phyloP scores from a whole-genome alignment of 2,888 invertebrate genomes.

The Callimorpha dominula region DNA sequence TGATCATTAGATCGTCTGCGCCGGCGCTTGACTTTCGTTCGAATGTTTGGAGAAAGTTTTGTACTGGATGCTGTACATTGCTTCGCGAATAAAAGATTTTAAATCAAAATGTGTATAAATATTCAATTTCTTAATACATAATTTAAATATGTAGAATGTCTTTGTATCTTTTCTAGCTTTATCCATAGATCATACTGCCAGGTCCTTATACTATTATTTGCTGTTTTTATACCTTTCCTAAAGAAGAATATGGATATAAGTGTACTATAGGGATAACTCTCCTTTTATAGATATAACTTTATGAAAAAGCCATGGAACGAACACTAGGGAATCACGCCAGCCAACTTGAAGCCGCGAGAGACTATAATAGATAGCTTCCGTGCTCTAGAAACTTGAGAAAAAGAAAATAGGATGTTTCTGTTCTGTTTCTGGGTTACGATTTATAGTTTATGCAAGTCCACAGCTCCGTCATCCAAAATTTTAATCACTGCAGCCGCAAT shows the following conservation, averaged over 20 bases:
- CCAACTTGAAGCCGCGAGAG: background rate
- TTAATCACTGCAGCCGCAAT: too few species aligned
- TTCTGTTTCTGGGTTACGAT: background rate
- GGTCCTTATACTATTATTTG: too few species aligned
- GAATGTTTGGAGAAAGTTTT: constrained; percentile 10
- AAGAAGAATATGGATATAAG: too few species aligned
- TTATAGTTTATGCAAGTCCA: background rate
- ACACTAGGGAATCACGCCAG: background rate
- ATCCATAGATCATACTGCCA: too few species aligned
- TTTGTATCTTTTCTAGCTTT: too few species aligned
- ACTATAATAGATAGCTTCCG: background rate
- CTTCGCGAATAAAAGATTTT: constrained; percentile 7
- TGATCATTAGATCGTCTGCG: constrained; percentile 73
- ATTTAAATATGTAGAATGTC: too few species aligned
- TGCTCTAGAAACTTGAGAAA: background rate
- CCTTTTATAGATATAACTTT: too few species aligned
- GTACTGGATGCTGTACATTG: constrained; percentile 49
- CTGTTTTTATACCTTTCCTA: too few species aligned
- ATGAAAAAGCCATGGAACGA: too few species aligned
- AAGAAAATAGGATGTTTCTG: background rate
- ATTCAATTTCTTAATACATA: background rate
- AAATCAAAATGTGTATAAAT: background rate
- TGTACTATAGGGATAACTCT: too few species aligned
- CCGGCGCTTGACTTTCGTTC: constrained; percentile 50
- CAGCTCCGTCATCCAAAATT: too few species aligned